Evolutionary conservation across 2,797 vertebrate genomes (phyloP).

Genomic region (Carduelis carduelis): DNA sequence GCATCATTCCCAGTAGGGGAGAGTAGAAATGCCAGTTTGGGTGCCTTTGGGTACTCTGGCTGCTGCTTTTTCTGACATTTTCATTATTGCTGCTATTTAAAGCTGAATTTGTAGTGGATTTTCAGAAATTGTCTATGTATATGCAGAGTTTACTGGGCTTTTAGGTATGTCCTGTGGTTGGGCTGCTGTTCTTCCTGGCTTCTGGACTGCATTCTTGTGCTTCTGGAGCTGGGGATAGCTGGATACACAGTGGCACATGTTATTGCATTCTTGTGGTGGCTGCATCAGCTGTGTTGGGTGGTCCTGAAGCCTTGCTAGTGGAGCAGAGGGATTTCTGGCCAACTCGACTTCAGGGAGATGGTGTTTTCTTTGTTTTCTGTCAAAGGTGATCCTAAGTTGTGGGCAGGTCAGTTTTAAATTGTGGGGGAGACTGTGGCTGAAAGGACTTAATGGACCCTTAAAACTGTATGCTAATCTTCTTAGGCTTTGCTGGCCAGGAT

Average conservation of each 20-base stretch:
- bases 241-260: background rate
- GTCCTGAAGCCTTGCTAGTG: background rate
- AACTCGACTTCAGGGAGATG: background rate
- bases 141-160: background rate
- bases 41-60: background rate
- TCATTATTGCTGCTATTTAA: background rate
- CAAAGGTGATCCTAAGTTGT: background rate
- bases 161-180: background rate
- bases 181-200: background rate
- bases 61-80: background rate
- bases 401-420: background rate
- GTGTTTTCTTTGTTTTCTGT: background rate
- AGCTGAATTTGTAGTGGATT: background rate
- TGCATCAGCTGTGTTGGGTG: background rate
- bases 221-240: background rate
- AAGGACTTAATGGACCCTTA: background rate
- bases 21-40: background rate
- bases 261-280: background rate
- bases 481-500: background rate
- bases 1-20: background rate
- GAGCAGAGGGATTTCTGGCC: background rate
- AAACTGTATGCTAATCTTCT: slow-evolving; percentile 3
- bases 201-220: background rate
- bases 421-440: background rate
- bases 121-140: background rate